These are phyloP conservation scores for Drosophila arawakana DNA, from an alignment of 1,140 invertebrate species.

Conservation along the genomic window DNA sequence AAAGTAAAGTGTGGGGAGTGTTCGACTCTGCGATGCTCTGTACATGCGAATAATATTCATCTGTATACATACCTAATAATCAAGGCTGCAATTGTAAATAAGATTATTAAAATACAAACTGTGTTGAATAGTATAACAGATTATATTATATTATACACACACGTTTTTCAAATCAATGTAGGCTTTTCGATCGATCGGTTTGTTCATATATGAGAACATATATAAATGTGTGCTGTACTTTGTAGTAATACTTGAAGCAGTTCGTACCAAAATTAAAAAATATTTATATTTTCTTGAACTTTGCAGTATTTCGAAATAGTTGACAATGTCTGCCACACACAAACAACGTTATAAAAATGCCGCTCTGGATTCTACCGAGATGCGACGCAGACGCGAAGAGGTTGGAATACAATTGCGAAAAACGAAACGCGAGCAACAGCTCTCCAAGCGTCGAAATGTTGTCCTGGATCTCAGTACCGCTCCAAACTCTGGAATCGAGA, in stretches of 20 bases:
- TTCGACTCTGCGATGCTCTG: slow-evolving; percentile 25
- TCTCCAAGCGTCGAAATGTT: slow-evolving; percentile 97
- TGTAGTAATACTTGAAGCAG: neutral
- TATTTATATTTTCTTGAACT: slow-evolving; percentile 1
- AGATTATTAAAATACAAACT: neutral
- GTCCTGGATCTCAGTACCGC: slow-evolving; percentile 75
- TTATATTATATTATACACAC: neutral
- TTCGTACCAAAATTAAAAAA: neutral
- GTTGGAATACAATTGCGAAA: slow-evolving; percentile 98
- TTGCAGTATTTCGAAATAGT: slow-evolving; percentile 21
- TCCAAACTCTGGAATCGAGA: slow-evolving; percentile 45
- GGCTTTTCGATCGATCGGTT: neutral
- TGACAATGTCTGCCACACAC: slow-evolving; percentile 92
- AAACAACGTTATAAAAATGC: slow-evolving; percentile 98
- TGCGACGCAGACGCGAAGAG: slow-evolving; percentile 96
- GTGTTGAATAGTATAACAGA: slow-evolving; percentile 6
- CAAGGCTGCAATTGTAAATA: neutral
- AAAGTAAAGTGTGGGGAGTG: slow-evolving; percentile 23
- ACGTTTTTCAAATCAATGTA: neutral
- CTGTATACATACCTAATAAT: too few relatives aligned
- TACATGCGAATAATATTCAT: neutral
- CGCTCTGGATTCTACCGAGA: slow-evolving; percentile 95
- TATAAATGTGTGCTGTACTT: neutral
- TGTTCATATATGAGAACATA: neutral
- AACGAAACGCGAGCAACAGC: slow-evolving; percentile 96